These are phyloP conservation scores for Centropyge bicolor DNA, from an alignment of 2,797 vertebrate genomes.

Conservation along the genomic window DNA sequence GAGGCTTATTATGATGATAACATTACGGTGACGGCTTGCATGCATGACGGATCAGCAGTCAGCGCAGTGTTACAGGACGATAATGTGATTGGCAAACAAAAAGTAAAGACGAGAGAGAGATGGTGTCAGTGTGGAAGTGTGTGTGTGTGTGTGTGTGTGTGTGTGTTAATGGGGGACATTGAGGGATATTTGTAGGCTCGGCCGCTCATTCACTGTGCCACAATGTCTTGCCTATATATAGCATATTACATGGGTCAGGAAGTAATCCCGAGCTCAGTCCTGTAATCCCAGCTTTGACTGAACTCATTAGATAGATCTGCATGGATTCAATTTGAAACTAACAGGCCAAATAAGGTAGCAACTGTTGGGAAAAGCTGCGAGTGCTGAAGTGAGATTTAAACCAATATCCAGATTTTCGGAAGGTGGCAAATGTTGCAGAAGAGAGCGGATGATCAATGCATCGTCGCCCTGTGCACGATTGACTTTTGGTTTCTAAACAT, in stretches of 20 bases:
- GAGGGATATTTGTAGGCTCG: not conserved
- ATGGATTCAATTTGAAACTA: constrained; percentile 7
- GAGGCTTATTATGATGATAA: constrained; percentile 72
- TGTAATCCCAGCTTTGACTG: constrained; percentile 28
- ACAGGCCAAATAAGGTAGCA: not conserved
- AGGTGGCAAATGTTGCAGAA: not conserved
- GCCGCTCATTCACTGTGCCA: not conserved
- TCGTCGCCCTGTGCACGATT: not conserved
- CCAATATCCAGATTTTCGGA: not conserved
- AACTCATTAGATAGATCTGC: constrained; percentile 1
- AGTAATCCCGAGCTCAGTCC: constrained; percentile 12
- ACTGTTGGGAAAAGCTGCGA: not conserved
- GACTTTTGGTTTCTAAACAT: constrained; percentile 28
- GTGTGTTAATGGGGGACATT: constrained; percentile 4
- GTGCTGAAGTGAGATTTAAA: not conserved
- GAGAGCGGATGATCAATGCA: constrained; percentile 11
- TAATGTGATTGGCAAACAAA: constrained; percentile 72
- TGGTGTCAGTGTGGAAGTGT: constrained; percentile 25
- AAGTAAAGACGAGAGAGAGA: constrained; percentile 28
- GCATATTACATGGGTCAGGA: constrained; percentile 15
- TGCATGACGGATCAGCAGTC: constrained; percentile 67
- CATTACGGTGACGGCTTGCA: constrained; percentile 61
- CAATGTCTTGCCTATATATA: constrained; percentile 19
- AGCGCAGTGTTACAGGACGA: constrained; percentile 55
- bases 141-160: constrained; percentile 5